Evolutionary conservation across 2,888 invertebrate genomes (phyloP).

Genomic region (Willowsia nigromaculata): DNA sequence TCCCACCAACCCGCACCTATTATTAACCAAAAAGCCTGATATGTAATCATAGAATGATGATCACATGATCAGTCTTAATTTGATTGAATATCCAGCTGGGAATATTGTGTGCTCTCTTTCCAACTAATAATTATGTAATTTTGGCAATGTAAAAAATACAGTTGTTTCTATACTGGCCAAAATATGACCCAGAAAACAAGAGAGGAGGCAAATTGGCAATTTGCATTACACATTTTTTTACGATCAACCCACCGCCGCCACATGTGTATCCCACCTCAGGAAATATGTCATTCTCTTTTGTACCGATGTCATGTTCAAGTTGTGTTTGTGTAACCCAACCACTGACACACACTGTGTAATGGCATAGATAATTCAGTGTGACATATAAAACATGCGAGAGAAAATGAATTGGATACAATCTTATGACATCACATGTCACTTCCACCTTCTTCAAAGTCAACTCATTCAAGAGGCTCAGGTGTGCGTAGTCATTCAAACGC

Average conservation of each 20-base stretch:
- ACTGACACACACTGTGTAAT: neutral
- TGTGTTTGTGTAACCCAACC: neutral
- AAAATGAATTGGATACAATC: neutral
- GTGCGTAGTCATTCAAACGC: neutral
- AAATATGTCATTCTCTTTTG: neutral
- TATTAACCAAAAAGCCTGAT: neutral
- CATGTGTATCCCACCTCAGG: neutral
- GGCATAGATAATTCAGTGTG: slow-evolving; percentile 1
- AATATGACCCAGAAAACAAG: neutral
- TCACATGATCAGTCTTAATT: slow-evolving; percentile 11
- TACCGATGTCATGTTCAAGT: neutral
- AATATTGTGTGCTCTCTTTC: neutral
- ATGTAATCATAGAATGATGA: neutral
- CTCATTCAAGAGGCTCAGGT: no score
- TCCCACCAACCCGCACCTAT: neutral
- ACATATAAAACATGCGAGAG: neutral
- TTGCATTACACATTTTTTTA: neutral
- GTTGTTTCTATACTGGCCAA: neutral
- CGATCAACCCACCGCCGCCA: no score
- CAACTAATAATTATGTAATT: no score
- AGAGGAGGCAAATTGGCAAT: neutral
- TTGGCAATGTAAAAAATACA: neutral
- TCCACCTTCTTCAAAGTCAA: neutral
- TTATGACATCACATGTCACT: neutral
- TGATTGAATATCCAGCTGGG: slow-evolving; percentile 44